These are phyloP conservation scores for Blera fallax DNA, from an alignment of 2,888 invertebrate genomes.

Conservation along the genomic window DNA sequence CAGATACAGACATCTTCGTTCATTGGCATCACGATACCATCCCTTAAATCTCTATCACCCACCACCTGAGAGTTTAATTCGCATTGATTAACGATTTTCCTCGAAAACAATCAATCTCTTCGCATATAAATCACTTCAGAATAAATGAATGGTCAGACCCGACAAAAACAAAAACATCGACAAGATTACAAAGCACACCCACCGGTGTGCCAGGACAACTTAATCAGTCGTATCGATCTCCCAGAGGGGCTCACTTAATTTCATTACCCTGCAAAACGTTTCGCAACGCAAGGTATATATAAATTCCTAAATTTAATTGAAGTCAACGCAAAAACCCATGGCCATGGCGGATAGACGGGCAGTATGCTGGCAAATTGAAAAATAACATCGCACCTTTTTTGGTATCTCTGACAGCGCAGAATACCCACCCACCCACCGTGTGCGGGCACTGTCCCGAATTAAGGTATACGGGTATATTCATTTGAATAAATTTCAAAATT, in stretches of 20 bases:
- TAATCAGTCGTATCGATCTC: conserved; percentile 53
- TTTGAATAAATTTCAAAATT: conserved; percentile 60
- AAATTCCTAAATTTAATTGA: conserved; percentile 54
- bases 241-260: conserved; percentile 30
- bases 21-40: background rate
- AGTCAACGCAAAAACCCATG: background rate
- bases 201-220: conserved; percentile 17
- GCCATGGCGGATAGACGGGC: background rate
- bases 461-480: conserved; percentile 48
- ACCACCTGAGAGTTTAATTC: conserved; percentile 21
- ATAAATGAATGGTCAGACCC: conserved; percentile 8
- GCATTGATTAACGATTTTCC: conserved; percentile 34
- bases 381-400: conserved; percentile 59
- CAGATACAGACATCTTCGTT: background rate
- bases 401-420: background rate
- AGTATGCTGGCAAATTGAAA: conserved; percentile 49
- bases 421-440: background rate
- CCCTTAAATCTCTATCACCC: background rate
- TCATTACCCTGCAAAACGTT: conserved; percentile 37
- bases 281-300: conserved; percentile 28
- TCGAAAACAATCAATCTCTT: conserved; percentile 50
- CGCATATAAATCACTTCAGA: conserved; percentile 53
- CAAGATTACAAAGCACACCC: background rate
- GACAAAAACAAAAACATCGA: conserved; percentile 1
- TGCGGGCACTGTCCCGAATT: conserved; percentile 5